Conservation (phyloP, 2,113 vertebrate species). For the Nesoenas mayeri region DNA sequence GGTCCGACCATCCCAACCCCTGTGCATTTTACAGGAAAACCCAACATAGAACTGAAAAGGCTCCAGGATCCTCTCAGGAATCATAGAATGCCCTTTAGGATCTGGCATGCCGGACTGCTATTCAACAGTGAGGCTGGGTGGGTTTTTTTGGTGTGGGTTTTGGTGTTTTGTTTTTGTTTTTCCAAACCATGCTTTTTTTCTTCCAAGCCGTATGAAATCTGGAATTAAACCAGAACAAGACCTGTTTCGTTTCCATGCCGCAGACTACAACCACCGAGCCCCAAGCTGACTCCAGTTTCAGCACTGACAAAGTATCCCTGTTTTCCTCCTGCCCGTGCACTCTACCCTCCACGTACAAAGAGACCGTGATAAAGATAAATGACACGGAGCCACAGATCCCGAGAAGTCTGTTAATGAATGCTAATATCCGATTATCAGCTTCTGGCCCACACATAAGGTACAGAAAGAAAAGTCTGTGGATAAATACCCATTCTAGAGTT, state of each 20-base stretch:
- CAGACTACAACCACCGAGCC: not conserved
- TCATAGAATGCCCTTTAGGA: not conserved
- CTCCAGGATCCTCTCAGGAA: not conserved
- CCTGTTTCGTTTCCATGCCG: rapidly evolving
- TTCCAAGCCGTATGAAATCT: not conserved
- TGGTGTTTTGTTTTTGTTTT: not conserved
- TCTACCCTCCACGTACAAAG: not conserved
- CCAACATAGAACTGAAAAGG: not conserved
- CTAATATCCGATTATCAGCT: not conserved
- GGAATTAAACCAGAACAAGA: not conserved
- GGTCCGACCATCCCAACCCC: not conserved
- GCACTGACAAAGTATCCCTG: not conserved
- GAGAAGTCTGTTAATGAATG: not conserved
- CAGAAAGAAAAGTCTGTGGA: not conserved
- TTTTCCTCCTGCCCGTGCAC: not conserved
- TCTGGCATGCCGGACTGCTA: not conserved
- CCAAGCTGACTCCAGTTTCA: not conserved
- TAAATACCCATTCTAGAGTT: not conserved
- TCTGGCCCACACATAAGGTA: not conserved
- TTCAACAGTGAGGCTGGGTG: not conserved
- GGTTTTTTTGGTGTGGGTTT: not conserved
- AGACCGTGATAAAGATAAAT: not conserved
- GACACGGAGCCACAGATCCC: not conserved
- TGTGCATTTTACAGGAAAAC: not conserved
- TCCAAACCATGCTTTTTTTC: not conserved